Conservation (phyloP, 1,140 invertebrate genomes). For the Drosophila teissieri region DNA sequence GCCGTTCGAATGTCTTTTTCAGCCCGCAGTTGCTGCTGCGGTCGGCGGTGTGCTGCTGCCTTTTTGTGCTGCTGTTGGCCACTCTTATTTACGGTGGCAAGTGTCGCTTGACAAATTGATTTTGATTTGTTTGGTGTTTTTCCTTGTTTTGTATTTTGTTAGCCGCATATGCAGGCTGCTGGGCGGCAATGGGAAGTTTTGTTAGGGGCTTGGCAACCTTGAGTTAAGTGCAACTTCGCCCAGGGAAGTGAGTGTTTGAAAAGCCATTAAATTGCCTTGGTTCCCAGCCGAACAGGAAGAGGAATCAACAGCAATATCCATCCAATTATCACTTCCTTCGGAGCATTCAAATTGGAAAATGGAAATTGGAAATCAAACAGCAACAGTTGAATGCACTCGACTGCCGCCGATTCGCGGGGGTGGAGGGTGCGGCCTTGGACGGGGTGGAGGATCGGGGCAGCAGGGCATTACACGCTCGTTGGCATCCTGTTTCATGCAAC, state of each 20-base stretch:
- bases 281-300: slow-evolving; percentile 38
- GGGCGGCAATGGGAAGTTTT: slow-evolving; percentile 16
- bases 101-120: slow-evolving; percentile 81
- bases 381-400: slow-evolving; percentile 56
- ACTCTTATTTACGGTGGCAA: slow-evolving; percentile 76
- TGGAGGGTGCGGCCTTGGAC: slow-evolving; percentile 4
- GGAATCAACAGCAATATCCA: slow-evolving; percentile 39
- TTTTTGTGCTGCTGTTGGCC: slow-evolving; percentile 44
- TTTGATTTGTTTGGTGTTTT: slow-evolving; percentile 59
- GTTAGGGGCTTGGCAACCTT: slow-evolving; percentile 26
- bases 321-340: slow-evolving; percentile 56
- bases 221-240: slow-evolving; percentile 19
- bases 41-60: slow-evolving; percentile 34
- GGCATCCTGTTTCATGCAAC: slow-evolving; percentile 82
- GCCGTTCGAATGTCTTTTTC: slow-evolving; percentile 69
- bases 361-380: slow-evolving; percentile 65
- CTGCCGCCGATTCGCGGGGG: slow-evolving; percentile 29
- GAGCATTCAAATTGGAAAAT: slow-evolving; percentile 68
- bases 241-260: slow-evolving; percentile 26
- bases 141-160: slow-evolving; percentile 4
- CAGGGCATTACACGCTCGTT: slow-evolving; percentile 72
- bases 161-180: slow-evolving; percentile 9
- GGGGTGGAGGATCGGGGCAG: slow-evolving; percentile 7
- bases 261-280: slow-evolving; percentile 36
- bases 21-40: slow-evolving; percentile 21